Evolutionary conservation across 2,113 vertebrate genomes (phyloP), one percentile per base, ranked within the genome.

Genomic region (Antigone vipio): DNA sequence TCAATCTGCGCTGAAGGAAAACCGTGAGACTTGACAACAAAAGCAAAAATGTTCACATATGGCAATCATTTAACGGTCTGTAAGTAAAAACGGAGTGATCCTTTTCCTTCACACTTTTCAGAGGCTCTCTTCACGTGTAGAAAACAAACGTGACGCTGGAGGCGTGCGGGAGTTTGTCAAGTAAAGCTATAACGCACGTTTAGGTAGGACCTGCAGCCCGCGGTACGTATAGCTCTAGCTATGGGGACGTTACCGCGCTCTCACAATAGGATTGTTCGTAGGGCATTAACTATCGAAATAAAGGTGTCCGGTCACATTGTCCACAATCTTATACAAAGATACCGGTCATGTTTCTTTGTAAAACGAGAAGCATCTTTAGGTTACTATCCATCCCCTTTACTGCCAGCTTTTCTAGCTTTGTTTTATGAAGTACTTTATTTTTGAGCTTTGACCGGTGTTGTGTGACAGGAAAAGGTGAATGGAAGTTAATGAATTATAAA

Each of bases 401-500:
- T 55, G 44, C 56, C 58, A 92, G 52, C 12, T 79, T 52, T 88
- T 93, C 68, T 55, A 80, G 85, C 68, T 79, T 83, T 92, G 67
- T 68, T 87, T 95, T 81, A 56, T 85, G 26, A 47, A 56, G 12
- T 19, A 30, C 50, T 91, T 94, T 91, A 53, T 77, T 69, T 92
- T 80, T 53, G 56, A 69, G 34, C 86, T 79, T 67, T 88, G 72
- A 59, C 74, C 53, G 76, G 66, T 88, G 55, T 60, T 90, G 27
- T 67, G 59, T 18, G 40, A n/a, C 38, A 53, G 62, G 64, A 63
- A 26, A n/a, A 47, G 64, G 17, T 72, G n/a, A 71, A 64, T 78
- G 44, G 85, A 95, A 60, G 88, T 92, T 90, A 95, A 97, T 96
- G 67, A 85, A 95, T 95, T 91, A 97, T 79, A 88, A 80, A 96